phyloP scores from a whole-genome alignment of 1,140 invertebrate genomes.

The Medauroidea extradentata region DNA sequence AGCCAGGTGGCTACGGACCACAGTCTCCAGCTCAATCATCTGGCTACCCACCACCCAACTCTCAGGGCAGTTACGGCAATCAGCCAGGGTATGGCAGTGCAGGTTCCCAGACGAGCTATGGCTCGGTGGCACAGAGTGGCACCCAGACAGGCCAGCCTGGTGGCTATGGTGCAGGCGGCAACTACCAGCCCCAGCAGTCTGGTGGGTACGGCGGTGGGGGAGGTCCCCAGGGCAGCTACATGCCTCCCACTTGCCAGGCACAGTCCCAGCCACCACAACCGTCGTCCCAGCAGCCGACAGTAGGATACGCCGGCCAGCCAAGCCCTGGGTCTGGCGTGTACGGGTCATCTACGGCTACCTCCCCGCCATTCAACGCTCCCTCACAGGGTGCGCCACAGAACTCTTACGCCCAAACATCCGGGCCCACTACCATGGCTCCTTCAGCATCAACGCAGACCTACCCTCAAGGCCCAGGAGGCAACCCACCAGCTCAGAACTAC shows the following conservation, averaged over 20 bases:
- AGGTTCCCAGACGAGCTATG: slow-evolving; percentile 44
- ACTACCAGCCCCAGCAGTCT: background rate
- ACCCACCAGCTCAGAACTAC: slow-evolving; percentile 38
- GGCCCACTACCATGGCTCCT: slow-evolving; percentile 22
- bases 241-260: slow-evolving; percentile 39
- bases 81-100: slow-evolving; percentile 44
- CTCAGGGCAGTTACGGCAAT: slow-evolving; percentile 43
- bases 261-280: slow-evolving; percentile 35
- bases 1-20: slow-evolving; percentile 32
- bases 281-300: slow-evolving; percentile 32
- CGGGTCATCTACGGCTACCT: slow-evolving; percentile 39
- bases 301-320: slow-evolving; percentile 42
- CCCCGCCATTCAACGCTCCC: slow-evolving; percentile 39
- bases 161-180: background rate
- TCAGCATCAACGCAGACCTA: slow-evolving; percentile 44
- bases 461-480: slow-evolving; percentile 39
- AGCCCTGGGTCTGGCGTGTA: slow-evolving; percentile 36
- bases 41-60: slow-evolving; percentile 32
- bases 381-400: slow-evolving; percentile 35
- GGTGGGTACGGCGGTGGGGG: background rate
- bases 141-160: slow-evolving; percentile 2
- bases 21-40: slow-evolving; percentile 42
- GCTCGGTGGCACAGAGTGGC: slow-evolving; percentile 38
- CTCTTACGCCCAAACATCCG: slow-evolving; percentile 42
- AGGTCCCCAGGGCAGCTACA: slow-evolving; percentile 41